phyloP scores from a whole-genome alignment of 2,888 invertebrate species.

The Napeogenes inachia region DNA sequence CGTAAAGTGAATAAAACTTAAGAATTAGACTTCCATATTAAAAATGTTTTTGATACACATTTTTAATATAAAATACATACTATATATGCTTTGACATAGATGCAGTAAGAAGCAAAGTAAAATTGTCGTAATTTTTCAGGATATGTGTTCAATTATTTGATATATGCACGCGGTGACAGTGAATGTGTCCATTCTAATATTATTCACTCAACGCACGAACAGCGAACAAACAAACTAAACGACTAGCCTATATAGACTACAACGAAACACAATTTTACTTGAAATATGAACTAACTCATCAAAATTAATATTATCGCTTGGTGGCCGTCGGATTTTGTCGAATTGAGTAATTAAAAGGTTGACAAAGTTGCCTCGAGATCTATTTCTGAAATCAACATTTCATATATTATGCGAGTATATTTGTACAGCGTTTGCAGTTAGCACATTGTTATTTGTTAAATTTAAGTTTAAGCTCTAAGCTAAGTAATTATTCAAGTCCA shows the following conservation, averaged over 20 bases:
- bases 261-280: conserved; percentile 29
- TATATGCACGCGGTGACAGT: not conserved
- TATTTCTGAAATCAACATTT: conserved; percentile 44
- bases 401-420: conserved; percentile 21
- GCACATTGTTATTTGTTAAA: conserved; percentile 41
- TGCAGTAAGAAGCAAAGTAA: too few relatives aligned
- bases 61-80: not conserved
- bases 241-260: conserved; percentile 16
- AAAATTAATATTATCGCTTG: conserved; percentile 32
- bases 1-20: conserved; percentile 6
- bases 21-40: conserved; percentile 4
- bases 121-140: too few relatives aligned
- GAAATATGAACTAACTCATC: conserved; percentile 39
- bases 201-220: conserved; percentile 1
- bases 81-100: not conserved
- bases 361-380: conserved; percentile 36
- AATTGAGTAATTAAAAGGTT: conserved; percentile 43
- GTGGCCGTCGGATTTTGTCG: conserved; percentile 35
- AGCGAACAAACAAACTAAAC: conserved; percentile 10
- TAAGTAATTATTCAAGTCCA: not conserved
- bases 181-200: not conserved
- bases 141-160: not conserved
- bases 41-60: conserved; percentile 1
- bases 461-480: conserved; percentile 5
- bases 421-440: conserved; percentile 35